These are phyloP conservation scores for Menidia beryllina DNA, from an alignment of 2,113 vertebrate genomes.

Conservation along the genomic window DNA sequence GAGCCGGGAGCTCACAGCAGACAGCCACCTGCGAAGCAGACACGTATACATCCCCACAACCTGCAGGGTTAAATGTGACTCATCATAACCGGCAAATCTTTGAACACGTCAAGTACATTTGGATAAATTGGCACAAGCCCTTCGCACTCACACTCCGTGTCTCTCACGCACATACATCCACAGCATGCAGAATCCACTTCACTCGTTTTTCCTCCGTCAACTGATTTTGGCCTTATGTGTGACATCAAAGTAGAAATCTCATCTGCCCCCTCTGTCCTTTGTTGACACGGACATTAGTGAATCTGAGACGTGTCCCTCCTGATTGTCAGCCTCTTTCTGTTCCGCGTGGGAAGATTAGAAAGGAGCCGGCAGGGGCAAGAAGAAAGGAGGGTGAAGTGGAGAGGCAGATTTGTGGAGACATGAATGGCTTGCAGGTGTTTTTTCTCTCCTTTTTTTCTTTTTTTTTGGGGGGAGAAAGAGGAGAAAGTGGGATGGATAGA, in stretches of 20 bases:
- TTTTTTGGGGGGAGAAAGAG: neutral
- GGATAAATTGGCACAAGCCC: conserved; percentile 9
- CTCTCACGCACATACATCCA: neutral
- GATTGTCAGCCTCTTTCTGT: conserved; percentile 44
- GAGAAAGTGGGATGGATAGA: conserved; percentile 34
- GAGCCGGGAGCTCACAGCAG: conserved; percentile 1
- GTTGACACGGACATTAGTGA: conserved; percentile 51
- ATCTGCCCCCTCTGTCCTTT: conserved; percentile 40
- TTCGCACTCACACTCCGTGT: too few species aligned
- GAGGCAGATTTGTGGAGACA: conserved; percentile 68
- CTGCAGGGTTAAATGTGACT: conserved; percentile 27
- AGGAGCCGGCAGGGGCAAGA: conserved; percentile 44
- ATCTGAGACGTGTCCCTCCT: conserved; percentile 37
- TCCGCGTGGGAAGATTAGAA: conserved; percentile 47
- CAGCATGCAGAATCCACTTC: conserved; percentile 13
- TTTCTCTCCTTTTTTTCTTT: conserved; percentile 25
- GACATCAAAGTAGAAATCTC: conserved; percentile 48
- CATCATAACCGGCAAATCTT: conserved; percentile 13
- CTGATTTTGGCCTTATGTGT: conserved; percentile 33
- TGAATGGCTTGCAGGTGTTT: conserved; percentile 76
- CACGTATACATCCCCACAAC: conserved; percentile 1
- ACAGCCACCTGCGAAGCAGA: conserved; percentile 30
- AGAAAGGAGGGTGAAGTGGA: conserved; percentile 10
- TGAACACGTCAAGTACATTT: conserved; percentile 16
- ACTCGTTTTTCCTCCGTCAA: conserved; percentile 4